Conservation (phyloP, 2,888 invertebrate species). For the Lochmaea capreae region DNA sequence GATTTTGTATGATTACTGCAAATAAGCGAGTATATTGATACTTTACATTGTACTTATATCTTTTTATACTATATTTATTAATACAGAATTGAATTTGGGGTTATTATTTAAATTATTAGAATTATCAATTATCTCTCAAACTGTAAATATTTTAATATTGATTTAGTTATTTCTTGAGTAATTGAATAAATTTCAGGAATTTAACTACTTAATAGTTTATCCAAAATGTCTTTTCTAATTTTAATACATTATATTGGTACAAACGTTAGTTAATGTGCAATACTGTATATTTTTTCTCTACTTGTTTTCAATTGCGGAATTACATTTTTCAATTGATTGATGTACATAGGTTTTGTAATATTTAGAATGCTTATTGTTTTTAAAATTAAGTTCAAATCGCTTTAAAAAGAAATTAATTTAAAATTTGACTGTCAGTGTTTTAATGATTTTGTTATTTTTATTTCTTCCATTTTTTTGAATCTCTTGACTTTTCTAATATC, state of each 20-base stretch:
- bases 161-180: background rate
- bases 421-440: background rate
- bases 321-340: slow-evolving; percentile 6
- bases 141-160: slow-evolving; percentile 12
- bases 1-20: background rate
- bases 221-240: background rate
- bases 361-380: background rate
- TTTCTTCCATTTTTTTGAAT: background rate
- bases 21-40: background rate
- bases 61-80: background rate
- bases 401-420: too few relatives aligned
- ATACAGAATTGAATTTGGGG: slow-evolving; percentile 1
- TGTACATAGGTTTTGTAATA: slow-evolving; percentile 13
- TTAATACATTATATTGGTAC: slow-evolving; percentile 5
- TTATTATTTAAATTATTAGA: background rate
- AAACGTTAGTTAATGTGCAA: slow-evolving; percentile 21
- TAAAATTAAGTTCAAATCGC: background rate
- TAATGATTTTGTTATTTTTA: background rate
- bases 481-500: too few relatives aligned
- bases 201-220: background rate
- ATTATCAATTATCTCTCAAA: background rate
- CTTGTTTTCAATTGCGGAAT: slow-evolving; percentile 9
- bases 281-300: slow-evolving; percentile 19
- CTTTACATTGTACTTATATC: slow-evolving; percentile 5
- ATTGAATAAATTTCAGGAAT: background rate